phyloP scores from a whole-genome alignment of 2,797 vertebrate species.

The Ptychobarbus kaznakovi region DNA sequence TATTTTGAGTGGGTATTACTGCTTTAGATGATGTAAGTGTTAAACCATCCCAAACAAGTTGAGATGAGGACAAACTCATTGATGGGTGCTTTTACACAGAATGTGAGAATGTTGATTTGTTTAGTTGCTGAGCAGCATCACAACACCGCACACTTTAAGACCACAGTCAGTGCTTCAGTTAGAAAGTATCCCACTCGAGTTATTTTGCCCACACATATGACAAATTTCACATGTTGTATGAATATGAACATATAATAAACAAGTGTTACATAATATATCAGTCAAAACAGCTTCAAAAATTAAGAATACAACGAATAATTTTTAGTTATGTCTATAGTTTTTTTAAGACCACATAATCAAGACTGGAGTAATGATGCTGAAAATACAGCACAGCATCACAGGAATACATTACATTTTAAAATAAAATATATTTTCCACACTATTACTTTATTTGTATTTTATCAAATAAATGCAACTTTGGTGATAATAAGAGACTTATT shows the following conservation, averaged over 20 bases:
- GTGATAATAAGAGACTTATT: not conserved
- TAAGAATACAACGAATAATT: not conserved
- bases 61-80: not conserved
- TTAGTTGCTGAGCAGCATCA: not conserved
- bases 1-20: not conserved
- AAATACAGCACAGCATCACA: not conserved
- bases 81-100: not conserved
- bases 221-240: not conserved
- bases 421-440: not conserved
- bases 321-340: not conserved
- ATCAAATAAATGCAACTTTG: not conserved
- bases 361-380: not conserved
- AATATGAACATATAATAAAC: not conserved
- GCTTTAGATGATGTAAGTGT: not conserved
- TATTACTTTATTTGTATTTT: not conserved
- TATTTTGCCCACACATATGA: not conserved
- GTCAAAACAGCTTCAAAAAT: not conserved
- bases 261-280: not conserved
- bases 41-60: not conserved
- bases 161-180: not conserved
- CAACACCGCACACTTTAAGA: not conserved
- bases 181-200: not conserved
- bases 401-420: not conserved
- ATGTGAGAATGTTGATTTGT: not conserved
- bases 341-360: not conserved